Evolutionary conservation across 2,888 invertebrate species (phyloP).

Genomic region (Orthosia gracilis): DNA sequence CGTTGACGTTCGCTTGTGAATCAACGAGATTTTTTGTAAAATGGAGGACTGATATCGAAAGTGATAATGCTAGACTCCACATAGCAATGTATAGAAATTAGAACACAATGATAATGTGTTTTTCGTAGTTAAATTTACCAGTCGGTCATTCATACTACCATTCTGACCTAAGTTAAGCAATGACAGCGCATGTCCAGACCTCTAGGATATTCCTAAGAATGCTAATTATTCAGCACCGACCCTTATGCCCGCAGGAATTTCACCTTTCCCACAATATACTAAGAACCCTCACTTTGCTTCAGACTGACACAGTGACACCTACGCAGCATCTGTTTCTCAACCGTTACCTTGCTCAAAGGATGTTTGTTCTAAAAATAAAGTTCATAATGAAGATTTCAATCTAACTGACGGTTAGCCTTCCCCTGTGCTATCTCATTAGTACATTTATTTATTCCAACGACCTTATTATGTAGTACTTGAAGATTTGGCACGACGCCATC

Average conservation of each 20-base stretch:
- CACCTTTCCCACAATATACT: constrained; percentile 39
- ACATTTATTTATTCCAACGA: constrained; percentile 52
- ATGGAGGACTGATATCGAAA: neutral
- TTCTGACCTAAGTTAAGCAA: neutral
- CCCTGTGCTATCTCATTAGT: constrained; percentile 54
- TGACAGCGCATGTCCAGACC: constrained; percentile 19
- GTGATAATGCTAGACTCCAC: neutral
- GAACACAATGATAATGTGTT: neutral
- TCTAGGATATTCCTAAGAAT: constrained; percentile 17
- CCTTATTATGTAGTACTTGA: constrained; percentile 61
- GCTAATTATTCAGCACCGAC: constrained; percentile 24
- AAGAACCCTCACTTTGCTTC: constrained; percentile 3
- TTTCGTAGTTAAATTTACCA: constrained; percentile 20
- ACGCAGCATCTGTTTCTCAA: constrained; percentile 21
- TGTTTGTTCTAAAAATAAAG: constrained; percentile 30
- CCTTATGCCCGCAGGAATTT: constrained; percentile 22
- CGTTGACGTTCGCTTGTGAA: no score
- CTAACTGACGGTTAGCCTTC: constrained; percentile 25
- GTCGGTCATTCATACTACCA: neutral
- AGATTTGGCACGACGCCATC: constrained; percentile 65
- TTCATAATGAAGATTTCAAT: constrained; percentile 35
- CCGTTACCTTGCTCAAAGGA: constrained; percentile 38
- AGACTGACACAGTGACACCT: constrained; percentile 40
- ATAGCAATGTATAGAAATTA: neutral
- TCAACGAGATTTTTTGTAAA: no score